Evolutionary conservation across 2,113 vertebrate species (phyloP), one percentile per base, ranked within the genome.

Genomic region (Symphodus melops): DNA sequence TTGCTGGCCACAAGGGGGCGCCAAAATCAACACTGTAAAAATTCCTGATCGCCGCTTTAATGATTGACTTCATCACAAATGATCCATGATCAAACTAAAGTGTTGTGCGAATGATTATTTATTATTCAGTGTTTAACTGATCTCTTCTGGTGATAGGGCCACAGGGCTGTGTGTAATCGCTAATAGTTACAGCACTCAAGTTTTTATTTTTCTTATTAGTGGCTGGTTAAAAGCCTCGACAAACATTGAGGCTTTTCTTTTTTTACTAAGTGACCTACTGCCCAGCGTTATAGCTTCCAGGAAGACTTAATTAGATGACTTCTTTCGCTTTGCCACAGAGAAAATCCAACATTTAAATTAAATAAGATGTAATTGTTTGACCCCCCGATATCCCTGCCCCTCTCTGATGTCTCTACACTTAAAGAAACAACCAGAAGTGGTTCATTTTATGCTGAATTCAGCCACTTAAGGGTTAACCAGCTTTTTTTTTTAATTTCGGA

Each of bases 191-290:
- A 33, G 28, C 28, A 33, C 28, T 72, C 23, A 58, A 60, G 55
- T 84, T 61, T 49, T 21, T n/a, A n/a, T n/a, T n/a, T n/a, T n/a
- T n/a, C n/a, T 57, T 62, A 58, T 72, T 42, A 58, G 23, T 46
- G 53, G 53, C 65, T 62, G 52, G 59, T 3, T 13, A 1, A 21
- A 61, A 28, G 12, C 48, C 70, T 20, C 41, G 39, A 20, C 58
- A 28, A 5, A 55, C n/a, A 39, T 39, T 63, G 49, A 13, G 12
- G 12, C 9, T 44, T 13, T 13, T 42, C 9, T 46, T 46, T 37
- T 28, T 28, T 52, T 69, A 46, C 25, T 25, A n/a, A 54, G 41
- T 66, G 60, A 65, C 68, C 64, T 75, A 12, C 44, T 76, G 68
- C 3, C 53, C 21, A 59, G 39, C 53, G 53, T 10, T 28, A 42